Base-by-base conservation (phyloP, 2,888 invertebrate genomes). In the Colletes collaris region DNA sequence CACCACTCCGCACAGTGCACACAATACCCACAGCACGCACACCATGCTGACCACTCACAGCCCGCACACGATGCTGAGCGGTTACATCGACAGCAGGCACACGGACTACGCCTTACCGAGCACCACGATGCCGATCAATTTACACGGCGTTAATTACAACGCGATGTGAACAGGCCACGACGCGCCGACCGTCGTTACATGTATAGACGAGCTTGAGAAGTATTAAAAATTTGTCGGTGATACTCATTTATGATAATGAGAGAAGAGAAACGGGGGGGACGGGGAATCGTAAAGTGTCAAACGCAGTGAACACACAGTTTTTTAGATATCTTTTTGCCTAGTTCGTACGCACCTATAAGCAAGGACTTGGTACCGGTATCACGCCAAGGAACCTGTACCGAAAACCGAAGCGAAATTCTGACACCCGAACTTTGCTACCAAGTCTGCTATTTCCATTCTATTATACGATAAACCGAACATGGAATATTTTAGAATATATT, bases 111-210 rank as follows among this genome's bases (percentile, higher is more conserved):
- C 93, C 11, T 93, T 95, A 49, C 95, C 95, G 6, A 94, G 96
- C 82, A 95, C 96, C 87, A 94, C 94, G 60, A 95, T 95, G 93
- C 95, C 96, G 84, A 95, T 96, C 90, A 96, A 96, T 93, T 94
- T 96, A 90, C 95, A 96, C 90, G 96, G 96, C 85, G 95, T 97
- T 81, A 96, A 96, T 92, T 96, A 96, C 88, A 96, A 96, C 92
- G 95, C 96, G 90, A 96, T 97, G 95, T 96, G 96, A 96, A 85
- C 84, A 84, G 83, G 85, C 27, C 53, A 79, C 10, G 53, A 76
- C 35, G 16, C 13, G 60, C 5, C 46, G 11, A 50, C 13, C 13
- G 27, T 27, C 55, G 49, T 65, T 66, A 72, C 68, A 74, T 87
- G 84, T 85, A 88, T 86, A 87, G 86, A 86, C 70, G 86, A 85